Base-by-base conservation (phyloP, 53 echinoderm and acorn worm genomes). In the Astropecten irregularis region DNA sequence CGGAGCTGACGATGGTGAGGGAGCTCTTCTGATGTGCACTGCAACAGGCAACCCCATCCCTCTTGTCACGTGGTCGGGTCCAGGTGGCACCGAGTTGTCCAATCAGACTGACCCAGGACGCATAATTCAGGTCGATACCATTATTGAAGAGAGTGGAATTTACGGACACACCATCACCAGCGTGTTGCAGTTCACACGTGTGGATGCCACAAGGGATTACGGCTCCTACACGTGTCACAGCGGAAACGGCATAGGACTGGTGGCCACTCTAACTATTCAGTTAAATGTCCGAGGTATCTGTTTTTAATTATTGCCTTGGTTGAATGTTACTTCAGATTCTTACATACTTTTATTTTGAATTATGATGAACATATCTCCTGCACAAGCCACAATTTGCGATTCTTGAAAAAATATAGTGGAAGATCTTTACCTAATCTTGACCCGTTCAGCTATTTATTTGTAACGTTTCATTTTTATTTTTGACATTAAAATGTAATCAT, bases 21-120 rank as follows among this genome's bases (percentile, higher is more conserved):
- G 57, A 1, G 62, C 63, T 38, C 18, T 19, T 16, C 87, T 87
- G 34, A 56, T 59, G 7, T 87, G 87, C 62, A 62, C 9, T 30
- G 82, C 61, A 1, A 48, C 30, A 21, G 69, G 81, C 8, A 62
- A 87, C 40, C 87, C 87, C 36, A 23, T 1, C 11, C 60, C 87
- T n/a, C 29, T 28, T 4, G 59, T 87, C 49, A 71, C 81, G 2
- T 87, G 87, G 87, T 51, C 49, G 26, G 25, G 26, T 56, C 56
- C 56, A 25, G 27, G 25, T 0, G 9, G 26, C 56, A 25, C 56
- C 0, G 18, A 23, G 56, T 26, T 56, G 0, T 26, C 56, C 26
- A 56, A 56, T 25, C 0, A 25, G 4, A 56, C 56, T 25, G 56
- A 56, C 3, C 56, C 56, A 56, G 25, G 26, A 0, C 23, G 56